Evolutionary conservation across 2,113 vertebrate species (phyloP).

Genomic region (Ameiurus melas): DNA sequence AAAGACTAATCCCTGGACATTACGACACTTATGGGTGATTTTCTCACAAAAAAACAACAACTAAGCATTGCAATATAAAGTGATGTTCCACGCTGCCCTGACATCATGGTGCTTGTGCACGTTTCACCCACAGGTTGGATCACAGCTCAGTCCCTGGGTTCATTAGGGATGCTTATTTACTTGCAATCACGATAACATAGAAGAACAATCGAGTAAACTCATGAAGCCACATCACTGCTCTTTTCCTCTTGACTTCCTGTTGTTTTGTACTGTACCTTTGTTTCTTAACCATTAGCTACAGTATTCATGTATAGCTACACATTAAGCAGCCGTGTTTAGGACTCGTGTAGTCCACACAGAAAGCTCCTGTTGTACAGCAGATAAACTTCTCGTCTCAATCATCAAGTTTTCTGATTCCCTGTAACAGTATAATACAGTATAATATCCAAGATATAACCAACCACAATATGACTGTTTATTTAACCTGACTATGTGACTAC

Average conservation of each 20-base stretch:
- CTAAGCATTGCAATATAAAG: not conserved
- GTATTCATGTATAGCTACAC: slow-evolving; percentile 34
- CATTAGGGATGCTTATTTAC: slow-evolving; percentile 10
- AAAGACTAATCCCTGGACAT: not conserved
- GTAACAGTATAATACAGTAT: slow-evolving; percentile 19
- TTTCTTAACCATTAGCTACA: slow-evolving; percentile 22
- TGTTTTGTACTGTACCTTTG: not conserved
- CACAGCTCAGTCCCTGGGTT: not conserved
- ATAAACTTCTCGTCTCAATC: slow-evolving; percentile 17
- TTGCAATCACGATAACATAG: not conserved
- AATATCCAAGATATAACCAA: slow-evolving; percentile 20
- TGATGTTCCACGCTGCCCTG: slow-evolving; percentile 1
- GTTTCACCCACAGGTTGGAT: not conserved
- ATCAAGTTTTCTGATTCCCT: slow-evolving; percentile 32
- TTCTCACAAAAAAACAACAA: not conserved
- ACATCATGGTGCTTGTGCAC: slow-evolving; percentile 18
- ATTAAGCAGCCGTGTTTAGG: slow-evolving; percentile 33
- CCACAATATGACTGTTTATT: slow-evolving; percentile 33
- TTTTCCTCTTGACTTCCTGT: not conserved
- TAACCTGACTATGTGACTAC: slow-evolving; percentile 14
- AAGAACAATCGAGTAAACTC: slow-evolving; percentile 1
- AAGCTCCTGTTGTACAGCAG: slow-evolving; percentile 14
- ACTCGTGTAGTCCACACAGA: slow-evolving; percentile 6
- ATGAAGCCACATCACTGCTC: not conserved
- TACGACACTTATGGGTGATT: not conserved